These are phyloP conservation scores for Nesometra sesokonis DNA, from an alignment of 35 echinoderm and acorn worm species.

Conservation along the genomic window DNA sequence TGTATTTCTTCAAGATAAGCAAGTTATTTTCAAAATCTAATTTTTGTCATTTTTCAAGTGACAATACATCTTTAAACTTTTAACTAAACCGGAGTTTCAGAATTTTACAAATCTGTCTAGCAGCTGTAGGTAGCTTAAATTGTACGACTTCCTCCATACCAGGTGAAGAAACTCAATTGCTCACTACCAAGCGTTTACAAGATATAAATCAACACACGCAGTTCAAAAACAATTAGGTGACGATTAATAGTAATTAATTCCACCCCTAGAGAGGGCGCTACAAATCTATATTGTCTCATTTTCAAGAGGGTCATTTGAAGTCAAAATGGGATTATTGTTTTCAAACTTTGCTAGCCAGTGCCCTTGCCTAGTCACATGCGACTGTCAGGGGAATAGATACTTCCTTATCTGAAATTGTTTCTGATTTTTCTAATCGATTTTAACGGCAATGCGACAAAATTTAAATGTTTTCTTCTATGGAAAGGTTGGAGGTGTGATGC, in stretches of 20 bases:
- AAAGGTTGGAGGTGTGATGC: neutral
- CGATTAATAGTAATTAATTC: neutral
- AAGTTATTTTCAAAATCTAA: too few species aligned
- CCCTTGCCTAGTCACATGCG: neutral
- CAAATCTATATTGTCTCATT: neutral
- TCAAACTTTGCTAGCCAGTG: neutral
- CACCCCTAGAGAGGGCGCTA: neutral
- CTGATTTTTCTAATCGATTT: neutral
- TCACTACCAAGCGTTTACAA: neutral
- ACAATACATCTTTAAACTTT: too few species aligned
- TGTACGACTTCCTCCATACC: neutral
- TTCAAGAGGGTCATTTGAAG: neutral
- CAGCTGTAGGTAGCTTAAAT: neutral
- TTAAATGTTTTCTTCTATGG: neutral
- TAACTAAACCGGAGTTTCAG: too few species aligned
- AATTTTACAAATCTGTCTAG: neutral
- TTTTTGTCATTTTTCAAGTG: too few species aligned
- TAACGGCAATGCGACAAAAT: neutral
- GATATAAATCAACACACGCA: neutral
- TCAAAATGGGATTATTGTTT: neutral
- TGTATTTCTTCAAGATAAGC: too few species aligned
- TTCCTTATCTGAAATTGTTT: conserved; percentile 1
- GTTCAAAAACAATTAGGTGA: neutral
- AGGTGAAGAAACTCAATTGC: neutral
- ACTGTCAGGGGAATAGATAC: neutral